Base-by-base conservation (phyloP, 2,113 vertebrate species). In the Miniopterus natalensis region DNA sequence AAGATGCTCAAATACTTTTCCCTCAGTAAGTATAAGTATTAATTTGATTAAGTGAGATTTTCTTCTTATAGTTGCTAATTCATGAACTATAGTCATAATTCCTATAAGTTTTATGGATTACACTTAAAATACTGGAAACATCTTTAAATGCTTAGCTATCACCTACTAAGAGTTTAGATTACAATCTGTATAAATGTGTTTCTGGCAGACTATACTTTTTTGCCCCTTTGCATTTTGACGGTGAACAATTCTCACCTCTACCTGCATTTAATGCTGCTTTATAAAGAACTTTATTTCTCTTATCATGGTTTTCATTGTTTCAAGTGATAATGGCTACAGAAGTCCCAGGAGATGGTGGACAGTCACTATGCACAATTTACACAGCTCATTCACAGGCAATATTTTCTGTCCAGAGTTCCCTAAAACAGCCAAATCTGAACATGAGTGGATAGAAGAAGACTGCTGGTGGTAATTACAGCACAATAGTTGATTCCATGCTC, bases 1-100 rank as follows among this genome's bases (percentile, higher is more conserved):
- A 81, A 61, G 59, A 88, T 83, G 68, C 47, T 81, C 57, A 94
- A 95, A 92, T 92, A 84, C 25, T 65, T 92, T 49, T 42, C 51
- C 51, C 20, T 90, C 27, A 10, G 29, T 77, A 36, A 66, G 25
- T 65, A 85, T 81, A 31, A 66, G 25, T 66, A 88, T 81, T 94
- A 61, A 77, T 83, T 73, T 70, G 23, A 71, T 74, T 80, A 92
- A 90, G 20, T 88, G 40, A n/a, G 29, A 85, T 94, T 86, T 95
- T 78, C 63, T 90, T 81, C 63, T 93, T 83, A 95, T 0, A 47
- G 79, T 74, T 95, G 51, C 23, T 81, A 92, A 79, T 65, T 87
- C 70, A 61, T 25, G 55, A 95, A 65, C 25, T 63, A 51, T 42
- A 63, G 25, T 45, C 1, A 40, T 13, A 83, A 63, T 86, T 88